phyloP scores from a whole-genome alignment of 2,888 invertebrate genomes.

The Brachylomia viminalis region DNA sequence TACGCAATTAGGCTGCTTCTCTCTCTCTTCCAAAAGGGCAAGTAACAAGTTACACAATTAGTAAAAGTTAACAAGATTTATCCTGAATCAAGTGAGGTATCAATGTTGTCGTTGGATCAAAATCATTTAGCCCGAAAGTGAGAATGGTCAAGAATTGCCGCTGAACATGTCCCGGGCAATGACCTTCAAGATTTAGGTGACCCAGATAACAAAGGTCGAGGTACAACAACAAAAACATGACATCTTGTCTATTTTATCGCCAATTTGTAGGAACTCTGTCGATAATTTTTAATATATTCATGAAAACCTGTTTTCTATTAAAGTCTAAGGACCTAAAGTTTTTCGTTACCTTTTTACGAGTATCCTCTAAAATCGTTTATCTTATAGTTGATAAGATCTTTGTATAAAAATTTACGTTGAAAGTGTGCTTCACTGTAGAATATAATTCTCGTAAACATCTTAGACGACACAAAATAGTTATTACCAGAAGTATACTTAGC shows the following conservation, averaged over 20 bases:
- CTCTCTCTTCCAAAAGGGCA: neutral
- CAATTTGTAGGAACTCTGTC: constrained; percentile 26
- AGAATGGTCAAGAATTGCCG: constrained; percentile 31
- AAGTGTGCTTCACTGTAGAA: neutral
- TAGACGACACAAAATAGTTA: neutral
- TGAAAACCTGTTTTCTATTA: constrained; percentile 32
- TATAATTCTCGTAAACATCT: no score
- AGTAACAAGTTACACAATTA: neutral
- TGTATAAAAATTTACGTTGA: neutral
- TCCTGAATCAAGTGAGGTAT: neutral
- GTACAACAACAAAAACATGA: constrained; percentile 52
- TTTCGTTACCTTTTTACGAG: constrained; percentile 27
- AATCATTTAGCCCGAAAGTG: constrained; percentile 27
- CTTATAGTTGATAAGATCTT: constrained; percentile 37
- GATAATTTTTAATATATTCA: constrained; percentile 44
- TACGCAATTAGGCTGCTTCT: neutral
- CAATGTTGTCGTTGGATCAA: constrained; percentile 23
- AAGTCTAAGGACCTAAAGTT: neutral
- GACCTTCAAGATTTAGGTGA: constrained; percentile 52
- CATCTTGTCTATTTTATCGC: constrained; percentile 30
- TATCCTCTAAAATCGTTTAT: constrained; percentile 24
- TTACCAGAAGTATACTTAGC: neutral
- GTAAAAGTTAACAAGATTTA: constrained; percentile 10
- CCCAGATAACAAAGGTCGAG: constrained; percentile 41
- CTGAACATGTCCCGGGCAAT: constrained; percentile 3